Conservation (phyloP, 2,797 vertebrate species). For the Premnoplex brunnescens region DNA sequence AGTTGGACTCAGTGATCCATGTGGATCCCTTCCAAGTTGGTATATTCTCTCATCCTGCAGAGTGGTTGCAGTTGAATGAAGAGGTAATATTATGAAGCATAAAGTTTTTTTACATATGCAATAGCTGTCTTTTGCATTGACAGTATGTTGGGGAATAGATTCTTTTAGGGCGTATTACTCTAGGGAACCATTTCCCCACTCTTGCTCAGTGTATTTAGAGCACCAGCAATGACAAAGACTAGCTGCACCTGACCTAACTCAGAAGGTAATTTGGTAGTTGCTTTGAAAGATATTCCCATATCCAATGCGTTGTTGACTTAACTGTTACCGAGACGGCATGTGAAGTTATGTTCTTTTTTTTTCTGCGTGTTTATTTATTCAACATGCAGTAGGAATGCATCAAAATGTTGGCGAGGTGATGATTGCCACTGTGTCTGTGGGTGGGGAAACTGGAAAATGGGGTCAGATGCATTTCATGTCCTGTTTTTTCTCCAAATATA, state of each 20-base stretch:
- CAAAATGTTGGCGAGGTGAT: background rate
- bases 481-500: background rate
- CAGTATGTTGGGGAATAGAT: background rate
- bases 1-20: background rate
- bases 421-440: background rate
- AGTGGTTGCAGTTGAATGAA: background rate
- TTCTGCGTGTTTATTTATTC: background rate
- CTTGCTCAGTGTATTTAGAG: background rate
- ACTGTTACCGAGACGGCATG: background rate
- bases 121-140: background rate
- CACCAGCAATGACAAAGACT: background rate
- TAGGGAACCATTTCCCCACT: background rate
- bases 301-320: background rate
- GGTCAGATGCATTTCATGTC: background rate
- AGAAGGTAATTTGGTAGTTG: background rate
- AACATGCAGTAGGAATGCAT: background rate
- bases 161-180: background rate
- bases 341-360: background rate
- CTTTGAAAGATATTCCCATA: background rate
- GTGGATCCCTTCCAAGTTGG: background rate
- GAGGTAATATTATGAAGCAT: background rate
- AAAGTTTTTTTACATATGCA: background rate
- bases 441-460: background rate
- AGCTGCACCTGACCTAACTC: background rate
- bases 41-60: background rate